These are phyloP conservation scores for Danio albolineatus DNA, from an alignment of 2,797 vertebrate genomes.

Conservation along the genomic window DNA sequence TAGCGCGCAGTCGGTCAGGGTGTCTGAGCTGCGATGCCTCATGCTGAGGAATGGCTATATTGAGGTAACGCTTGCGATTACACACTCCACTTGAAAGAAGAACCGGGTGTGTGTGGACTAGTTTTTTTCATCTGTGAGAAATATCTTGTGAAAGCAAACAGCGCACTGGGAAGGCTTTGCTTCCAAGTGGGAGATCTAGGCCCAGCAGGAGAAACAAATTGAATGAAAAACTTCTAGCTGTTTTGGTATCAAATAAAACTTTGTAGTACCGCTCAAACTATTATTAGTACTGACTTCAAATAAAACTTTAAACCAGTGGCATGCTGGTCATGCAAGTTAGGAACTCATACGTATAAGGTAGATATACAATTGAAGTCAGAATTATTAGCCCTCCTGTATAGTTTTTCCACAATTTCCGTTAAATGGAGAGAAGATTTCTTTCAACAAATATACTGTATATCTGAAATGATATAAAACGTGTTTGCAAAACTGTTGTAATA, in stretches of 20 bases:
- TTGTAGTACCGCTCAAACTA: background rate
- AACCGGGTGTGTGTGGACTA: background rate
- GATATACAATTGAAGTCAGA: background rate
- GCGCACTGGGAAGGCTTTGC: background rate
- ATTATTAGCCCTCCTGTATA: too few relatives aligned
- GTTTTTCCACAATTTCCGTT: too few relatives aligned
- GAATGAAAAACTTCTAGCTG: constrained; percentile 5
- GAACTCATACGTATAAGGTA: background rate
- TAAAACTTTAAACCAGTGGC: background rate
- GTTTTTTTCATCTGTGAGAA: constrained; percentile 23
- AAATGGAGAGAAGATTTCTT: too few relatives aligned
- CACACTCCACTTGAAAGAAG: constrained; percentile 23
- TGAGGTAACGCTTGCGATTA: constrained; percentile 34
- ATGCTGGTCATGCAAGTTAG: too few relatives aligned
- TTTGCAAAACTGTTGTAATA: too few relatives aligned
- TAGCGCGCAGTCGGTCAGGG: constrained; percentile 43
- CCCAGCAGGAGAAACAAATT: background rate
- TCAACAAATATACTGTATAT: too few relatives aligned
- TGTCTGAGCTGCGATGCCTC: constrained; percentile 35
- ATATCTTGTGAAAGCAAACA: constrained; percentile 17
- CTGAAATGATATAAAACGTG: too few relatives aligned
- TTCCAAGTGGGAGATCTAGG: background rate
- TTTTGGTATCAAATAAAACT: background rate
- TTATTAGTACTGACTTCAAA: background rate
- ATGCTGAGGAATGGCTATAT: constrained; percentile 32